Evolutionary conservation across 2,797 vertebrate species (phyloP), one percentile per base, ranked within the genome.

Genomic region (Poliocrania exsul): DNA sequence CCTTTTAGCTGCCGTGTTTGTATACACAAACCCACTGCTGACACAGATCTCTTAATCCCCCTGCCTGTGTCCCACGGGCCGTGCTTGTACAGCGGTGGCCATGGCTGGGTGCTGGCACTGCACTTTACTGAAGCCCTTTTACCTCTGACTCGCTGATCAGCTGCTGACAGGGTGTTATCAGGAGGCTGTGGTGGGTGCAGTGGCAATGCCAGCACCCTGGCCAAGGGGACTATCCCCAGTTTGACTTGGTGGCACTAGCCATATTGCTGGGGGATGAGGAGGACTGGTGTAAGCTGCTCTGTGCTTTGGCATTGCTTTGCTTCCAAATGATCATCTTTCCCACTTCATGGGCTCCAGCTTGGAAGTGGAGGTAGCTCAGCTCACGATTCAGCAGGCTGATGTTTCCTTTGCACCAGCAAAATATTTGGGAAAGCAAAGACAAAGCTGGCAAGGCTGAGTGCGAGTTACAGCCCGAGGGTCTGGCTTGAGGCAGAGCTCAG

Each of bases 141-240:
- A 96, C 94, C 97, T 97, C 98, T 98, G 98, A 98, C 98, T 98
- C 97, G 97, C 98, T 99, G 98, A 98, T 98, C 98, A 98, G 98
- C 96, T 99, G 98, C 99, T 99, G 99, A 99, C 98, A 80, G 97
- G 95, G 97, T 93, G 85, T 82, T 97, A 97, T 90, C 37, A 25
- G 81, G 69, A 87, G 92, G 81, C 81, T 80, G 31, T 6, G 33
- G 73, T 2, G 21, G 85, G 46, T 86, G 84, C 13, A 10, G 75
- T 60, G 77, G 71, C 16, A 10, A 7, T 81, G 84, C 88, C 81
- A 64, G 58, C 5, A 6, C 67, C 33, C 65, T 77, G 75, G 60
- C 4, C 23, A 44, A 5, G 18, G 37, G 47, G n/a, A 73, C 37
- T 53, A 75, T 64, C 70, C 77, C 44, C 73, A 58, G 23, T 33